Percentiles rank a stretch among this genome's conserved stretches.
phyloP scores from a whole-genome alignment of 2,888 invertebrate species.

The Leptopilina drosophilae region DNA sequence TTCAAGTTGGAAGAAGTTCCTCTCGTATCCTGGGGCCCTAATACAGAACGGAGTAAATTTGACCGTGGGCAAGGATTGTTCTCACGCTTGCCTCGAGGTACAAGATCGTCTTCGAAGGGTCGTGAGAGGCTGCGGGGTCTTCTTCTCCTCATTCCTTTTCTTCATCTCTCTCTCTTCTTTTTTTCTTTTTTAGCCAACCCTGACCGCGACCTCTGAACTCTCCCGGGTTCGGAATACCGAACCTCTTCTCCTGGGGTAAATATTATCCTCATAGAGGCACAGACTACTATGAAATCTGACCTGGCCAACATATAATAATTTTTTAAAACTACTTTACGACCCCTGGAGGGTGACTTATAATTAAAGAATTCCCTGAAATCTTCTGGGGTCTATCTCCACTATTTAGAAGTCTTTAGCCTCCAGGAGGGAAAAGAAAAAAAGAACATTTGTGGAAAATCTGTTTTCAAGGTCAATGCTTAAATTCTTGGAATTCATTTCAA shows the following conservation, averaged over 20 bases:
- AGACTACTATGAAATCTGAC: conserved; percentile 14
- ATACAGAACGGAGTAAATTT: conserved; percentile 66
- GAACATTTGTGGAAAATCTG: conserved; percentile 18
- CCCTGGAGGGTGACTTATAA: not conserved
- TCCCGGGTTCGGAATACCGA: conserved; percentile 61
- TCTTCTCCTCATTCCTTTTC: too few relatives aligned
- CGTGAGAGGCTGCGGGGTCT: conserved; percentile 65
- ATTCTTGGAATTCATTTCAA: conserved; percentile 11
- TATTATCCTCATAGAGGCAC: conserved; percentile 20
- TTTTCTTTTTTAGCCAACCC: conserved; percentile 44
- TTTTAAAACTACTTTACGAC: conserved; percentile 43
- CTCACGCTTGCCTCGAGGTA: conserved; percentile 65
- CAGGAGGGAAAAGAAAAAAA: not conserved
- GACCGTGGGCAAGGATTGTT: conserved; percentile 69
- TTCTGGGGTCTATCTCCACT: not conserved
- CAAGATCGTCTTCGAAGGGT: conserved; percentile 60
- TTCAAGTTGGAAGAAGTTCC: conserved; percentile 45
- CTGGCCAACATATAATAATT: conserved; percentile 42
- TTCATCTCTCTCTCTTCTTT: conserved; percentile 10
- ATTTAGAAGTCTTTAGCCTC: not conserved
- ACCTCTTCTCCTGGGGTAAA: conserved; percentile 27
- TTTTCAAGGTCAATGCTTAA: not conserved
- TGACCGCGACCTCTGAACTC: conserved; percentile 67
- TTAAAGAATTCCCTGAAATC: conserved; percentile 45
- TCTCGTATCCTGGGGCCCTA: conserved; percentile 65